Evolutionary conservation across 2,888 invertebrate species (phyloP), one percentile per base, ranked within the genome.

Genomic region (Xanthia icteritia): DNA sequence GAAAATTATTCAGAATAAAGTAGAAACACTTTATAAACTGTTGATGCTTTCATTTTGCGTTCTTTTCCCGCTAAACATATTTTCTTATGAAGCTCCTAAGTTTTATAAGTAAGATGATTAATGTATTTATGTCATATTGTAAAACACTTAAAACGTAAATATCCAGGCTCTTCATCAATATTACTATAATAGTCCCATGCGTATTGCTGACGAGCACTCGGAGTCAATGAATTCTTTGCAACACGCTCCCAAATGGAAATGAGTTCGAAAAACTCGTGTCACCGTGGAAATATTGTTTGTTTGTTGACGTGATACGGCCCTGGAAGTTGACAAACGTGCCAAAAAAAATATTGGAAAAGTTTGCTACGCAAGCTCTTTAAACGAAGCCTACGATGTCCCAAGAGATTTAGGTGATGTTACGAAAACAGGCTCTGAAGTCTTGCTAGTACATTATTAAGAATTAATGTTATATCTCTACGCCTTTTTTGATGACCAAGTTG

Each of bases 291-390:
- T 94, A 95, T 93, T 94, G 93, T 94, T 94, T 95, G 94, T 95
- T 95, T 94, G 93, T 92, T 92, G 90, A 92, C 92, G 92, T 92
- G 93, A 94, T 92, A 92, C 92, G 88, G 87, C 85, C 88, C 85
- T 84, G 88, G 84, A 92, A 93, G 92, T 94, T 95, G 93, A 94
- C 93, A 93, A 93, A 93, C 92, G 91, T 93, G 93, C 95, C 94
- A 93, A 93, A 94, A 95, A 95, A 94, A 95, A 95, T 95, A 96
- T 95, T 95, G 94, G 93, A 92, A 94, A 96, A 96, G 93, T 95
- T 96, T 91, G 70, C 77, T 81, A 82, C 84, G 82, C 83, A 87
- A 91, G 87, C 90, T 92, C 89, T 90, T 92, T 90, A 92, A 93
- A 90, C 84, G 89, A 89, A 90, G 88, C 87, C 88, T 82, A 80